Conservation (phyloP, 2,888 invertebrate genomes). For the Emmelina monodactyla region DNA sequence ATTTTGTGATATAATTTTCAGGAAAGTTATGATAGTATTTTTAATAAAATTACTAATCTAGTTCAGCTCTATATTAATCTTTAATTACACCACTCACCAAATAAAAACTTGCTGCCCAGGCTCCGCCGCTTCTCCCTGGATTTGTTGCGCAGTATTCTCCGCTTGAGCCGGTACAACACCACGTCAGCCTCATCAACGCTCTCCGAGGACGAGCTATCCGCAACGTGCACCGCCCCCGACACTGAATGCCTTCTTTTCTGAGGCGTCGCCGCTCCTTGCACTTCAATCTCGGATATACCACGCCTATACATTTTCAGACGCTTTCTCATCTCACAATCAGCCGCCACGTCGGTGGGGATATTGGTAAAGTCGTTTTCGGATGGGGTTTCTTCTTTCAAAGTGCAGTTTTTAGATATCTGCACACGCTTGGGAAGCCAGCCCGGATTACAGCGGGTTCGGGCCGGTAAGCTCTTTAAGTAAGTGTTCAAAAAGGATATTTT, state of each 20-base stretch:
- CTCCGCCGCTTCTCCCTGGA: constrained; percentile 50
- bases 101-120: constrained; percentile 36
- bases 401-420: constrained; percentile 27
- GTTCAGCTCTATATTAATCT: too few relatives aligned
- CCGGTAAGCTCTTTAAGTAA: constrained; percentile 58
- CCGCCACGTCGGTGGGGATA: constrained; percentile 46
- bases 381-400: constrained; percentile 30
- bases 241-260: constrained; percentile 46
- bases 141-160: constrained; percentile 59
- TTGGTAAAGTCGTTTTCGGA: constrained; percentile 50
- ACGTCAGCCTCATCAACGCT: constrained; percentile 61
- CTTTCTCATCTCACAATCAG: constrained; percentile 53
- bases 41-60: too few relatives aligned
- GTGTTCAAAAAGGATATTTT: constrained; percentile 60
- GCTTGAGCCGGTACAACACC: constrained; percentile 53
- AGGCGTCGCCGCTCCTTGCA: constrained; percentile 26
- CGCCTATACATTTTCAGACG: constrained; percentile 59
- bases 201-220: constrained; percentile 54
- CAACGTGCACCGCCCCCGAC: constrained; percentile 31
- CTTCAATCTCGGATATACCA: constrained; percentile 52
- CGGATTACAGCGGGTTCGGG: constrained; percentile 44
- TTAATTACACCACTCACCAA: constrained; percentile 42
- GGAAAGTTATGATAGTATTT: too few relatives aligned
- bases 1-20: too few relatives aligned
- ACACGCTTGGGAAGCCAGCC: constrained; percentile 41